phyloP scores from a whole-genome alignment of 2,113 vertebrate species.

The Morone saxatilis region DNA sequence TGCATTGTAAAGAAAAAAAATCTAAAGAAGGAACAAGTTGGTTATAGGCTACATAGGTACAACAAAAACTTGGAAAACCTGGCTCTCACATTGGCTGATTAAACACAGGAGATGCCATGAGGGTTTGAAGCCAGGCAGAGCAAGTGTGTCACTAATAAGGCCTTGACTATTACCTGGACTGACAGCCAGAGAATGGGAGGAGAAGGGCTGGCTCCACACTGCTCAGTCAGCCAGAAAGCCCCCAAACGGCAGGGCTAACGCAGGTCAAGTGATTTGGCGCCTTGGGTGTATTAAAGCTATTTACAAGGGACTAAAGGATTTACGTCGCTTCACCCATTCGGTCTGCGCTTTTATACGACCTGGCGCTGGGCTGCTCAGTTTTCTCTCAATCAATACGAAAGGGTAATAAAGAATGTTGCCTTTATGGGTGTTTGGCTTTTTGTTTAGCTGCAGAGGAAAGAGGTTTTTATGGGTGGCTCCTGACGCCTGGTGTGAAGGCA shows the following conservation, averaged over 20 bases:
- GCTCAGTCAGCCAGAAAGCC: conserved; percentile 87
- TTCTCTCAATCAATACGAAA: conserved; percentile 81
- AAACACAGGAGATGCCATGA: conserved; percentile 73
- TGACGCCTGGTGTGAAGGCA: conserved; percentile 70
- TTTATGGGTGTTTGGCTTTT: conserved; percentile 71
- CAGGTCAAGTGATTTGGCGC: conserved; percentile 93
- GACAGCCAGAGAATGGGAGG: conserved; percentile 88
- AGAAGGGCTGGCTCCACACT: conserved; percentile 79
- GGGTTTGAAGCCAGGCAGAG: conserved; percentile 73
- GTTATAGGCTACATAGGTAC: background rate
- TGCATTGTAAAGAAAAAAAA: conserved; percentile 1
- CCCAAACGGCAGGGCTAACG: conserved; percentile 82
- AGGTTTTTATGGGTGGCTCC: conserved; percentile 70
- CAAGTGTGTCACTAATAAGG: conserved; percentile 83
- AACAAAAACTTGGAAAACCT: conserved; percentile 15
- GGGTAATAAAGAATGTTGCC: conserved; percentile 77
- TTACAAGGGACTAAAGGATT: conserved; percentile 86
- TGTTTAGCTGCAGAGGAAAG: conserved; percentile 70
- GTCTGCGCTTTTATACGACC: conserved; percentile 79
- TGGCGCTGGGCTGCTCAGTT: conserved; percentile 74
- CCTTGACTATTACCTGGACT: conserved; percentile 87
- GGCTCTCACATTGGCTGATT: conserved; percentile 58
- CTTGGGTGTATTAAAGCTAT: conserved; percentile 88
- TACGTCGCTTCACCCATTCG: conserved; percentile 71
- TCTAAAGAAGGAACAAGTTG: background rate